Conservation (phyloP, 2,888 invertebrate genomes). For the Therioaphis trifolii region DNA sequence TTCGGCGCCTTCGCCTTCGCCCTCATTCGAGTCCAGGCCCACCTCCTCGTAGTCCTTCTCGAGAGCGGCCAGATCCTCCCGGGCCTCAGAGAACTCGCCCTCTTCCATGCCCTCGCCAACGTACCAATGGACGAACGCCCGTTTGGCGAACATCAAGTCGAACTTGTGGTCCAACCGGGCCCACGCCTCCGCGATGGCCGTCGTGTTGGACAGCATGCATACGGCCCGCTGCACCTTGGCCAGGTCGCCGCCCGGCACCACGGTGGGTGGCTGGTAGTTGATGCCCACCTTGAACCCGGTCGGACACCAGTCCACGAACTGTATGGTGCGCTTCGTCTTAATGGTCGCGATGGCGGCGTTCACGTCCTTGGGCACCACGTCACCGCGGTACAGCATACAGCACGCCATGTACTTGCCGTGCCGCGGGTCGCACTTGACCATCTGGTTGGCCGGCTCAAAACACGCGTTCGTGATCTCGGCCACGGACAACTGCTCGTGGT, state of each 20-base stretch:
- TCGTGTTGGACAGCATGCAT: conserved; percentile 97
- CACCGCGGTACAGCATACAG: conserved; percentile 73
- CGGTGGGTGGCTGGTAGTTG: conserved; percentile 76
- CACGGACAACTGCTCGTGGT: conserved; percentile 72
- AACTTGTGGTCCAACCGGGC: conserved; percentile 77
- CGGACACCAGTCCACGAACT: conserved; percentile 71
- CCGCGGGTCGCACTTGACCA: conserved; percentile 71
- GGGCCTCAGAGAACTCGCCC: conserved; percentile 74
- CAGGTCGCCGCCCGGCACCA: conserved; percentile 93
- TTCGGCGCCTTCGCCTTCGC: conserved; percentile 3
- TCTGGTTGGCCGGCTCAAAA: conserved; percentile 74
- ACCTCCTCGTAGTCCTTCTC: conserved; percentile 91
- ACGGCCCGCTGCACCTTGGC: conserved; percentile 96
- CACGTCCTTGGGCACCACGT: conserved; percentile 76
- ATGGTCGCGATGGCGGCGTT: conserved; percentile 74
- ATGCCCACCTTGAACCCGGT: conserved; percentile 68
- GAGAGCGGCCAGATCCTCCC: conserved; percentile 76
- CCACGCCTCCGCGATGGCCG: conserved; percentile 82
- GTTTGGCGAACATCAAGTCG: conserved; percentile 78
- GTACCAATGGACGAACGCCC: conserved; percentile 82
- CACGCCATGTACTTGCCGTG: conserved; percentile 72
- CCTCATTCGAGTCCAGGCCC: conserved; percentile 78
- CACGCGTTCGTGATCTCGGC: conserved; percentile 75
- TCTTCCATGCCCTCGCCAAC: conserved; percentile 74
- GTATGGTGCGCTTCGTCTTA: conserved; percentile 73